phyloP scores from a whole-genome alignment of 2,797 vertebrate genomes.

The Geotrypetes seraphini region DNA sequence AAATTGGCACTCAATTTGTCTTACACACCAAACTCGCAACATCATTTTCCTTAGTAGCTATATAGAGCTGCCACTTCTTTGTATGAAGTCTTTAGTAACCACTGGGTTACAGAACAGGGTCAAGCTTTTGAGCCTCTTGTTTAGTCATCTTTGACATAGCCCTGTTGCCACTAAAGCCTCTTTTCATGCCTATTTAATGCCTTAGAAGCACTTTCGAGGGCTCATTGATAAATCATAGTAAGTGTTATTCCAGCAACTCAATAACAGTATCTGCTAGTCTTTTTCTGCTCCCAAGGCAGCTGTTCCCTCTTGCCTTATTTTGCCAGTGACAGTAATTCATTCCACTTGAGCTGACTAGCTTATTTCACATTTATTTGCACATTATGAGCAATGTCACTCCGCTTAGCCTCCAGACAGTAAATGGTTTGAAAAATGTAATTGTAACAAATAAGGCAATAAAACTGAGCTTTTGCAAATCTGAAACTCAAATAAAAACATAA shows the following conservation, averaged over 20 bases:
- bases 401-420: conserved; percentile 48
- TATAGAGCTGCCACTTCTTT: too few relatives aligned
- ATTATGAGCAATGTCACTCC: conserved; percentile 48
- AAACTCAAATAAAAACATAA: too few relatives aligned
- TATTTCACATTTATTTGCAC: conserved; percentile 49
- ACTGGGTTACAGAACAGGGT: conserved; percentile 14
- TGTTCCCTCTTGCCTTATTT: conserved; percentile 53
- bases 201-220: conserved; percentile 81
- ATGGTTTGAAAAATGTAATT: conserved; percentile 49
- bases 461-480: too few relatives aligned
- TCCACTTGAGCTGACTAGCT: conserved; percentile 51
- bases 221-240: conserved; percentile 76
- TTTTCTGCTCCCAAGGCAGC: conserved; percentile 54
- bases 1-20: too few relatives aligned
- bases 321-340: conserved; percentile 51
- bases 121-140: conserved; percentile 33
- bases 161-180: conserved; percentile 57
- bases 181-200: conserved; percentile 70
- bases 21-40: too few relatives aligned
- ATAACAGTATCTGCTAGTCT: conserved; percentile 54
- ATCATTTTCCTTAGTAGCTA: too few relatives aligned
- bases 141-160: conserved; percentile 28
- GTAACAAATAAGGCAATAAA: conserved; percentile 37
- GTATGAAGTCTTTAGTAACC: too few relatives aligned
- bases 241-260: conserved; percentile 63